A percentile compares a stretch with the other conserved stretches of the same genome.
Evolutionary conservation across 2,797 vertebrate species (phyloP).

Genomic region (Distichodus sexfasciatus): DNA sequence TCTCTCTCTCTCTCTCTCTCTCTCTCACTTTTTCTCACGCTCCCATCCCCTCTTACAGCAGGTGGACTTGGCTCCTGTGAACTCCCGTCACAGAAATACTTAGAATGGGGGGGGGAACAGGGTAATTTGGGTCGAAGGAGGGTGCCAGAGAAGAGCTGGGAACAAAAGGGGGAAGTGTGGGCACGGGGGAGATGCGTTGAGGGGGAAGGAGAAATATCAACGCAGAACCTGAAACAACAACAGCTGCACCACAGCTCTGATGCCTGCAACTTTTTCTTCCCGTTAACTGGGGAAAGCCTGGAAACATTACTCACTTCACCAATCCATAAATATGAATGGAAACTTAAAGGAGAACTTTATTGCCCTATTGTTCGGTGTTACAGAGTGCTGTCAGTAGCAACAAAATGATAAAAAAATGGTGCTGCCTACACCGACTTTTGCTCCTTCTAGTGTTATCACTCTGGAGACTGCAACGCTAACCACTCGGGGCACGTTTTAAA

Average conservation of each 20-base stretch:
- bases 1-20: not conserved
- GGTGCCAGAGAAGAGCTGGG: constrained; percentile 40
- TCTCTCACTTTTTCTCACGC: not conserved
- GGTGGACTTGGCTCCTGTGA: constrained; percentile 44
- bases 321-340: not conserved
- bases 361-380: too few species aligned
- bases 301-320: constrained; percentile 43
- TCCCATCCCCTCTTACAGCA: constrained; percentile 34
- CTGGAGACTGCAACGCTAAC: too few species aligned
- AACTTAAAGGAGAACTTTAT: too few species aligned
- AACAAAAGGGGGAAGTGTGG: constrained; percentile 33
- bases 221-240: constrained; percentile 73
- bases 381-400: too few species aligned
- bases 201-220: constrained; percentile 46
- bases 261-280: constrained; percentile 68
- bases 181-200: constrained; percentile 28
- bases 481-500: too few species aligned
- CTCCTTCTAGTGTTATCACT: too few species aligned
- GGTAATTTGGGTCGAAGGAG: constrained; percentile 25
- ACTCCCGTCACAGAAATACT: constrained; percentile 26
- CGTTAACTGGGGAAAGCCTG: constrained; percentile 59
- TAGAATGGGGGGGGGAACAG: constrained; percentile 21
- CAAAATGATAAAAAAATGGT: not conserved
- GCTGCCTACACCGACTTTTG: too few species aligned
- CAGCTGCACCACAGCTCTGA: constrained; percentile 65